phyloP scores from a whole-genome alignment of 2,797 vertebrate species.

The Eutrigla gurnardus region DNA sequence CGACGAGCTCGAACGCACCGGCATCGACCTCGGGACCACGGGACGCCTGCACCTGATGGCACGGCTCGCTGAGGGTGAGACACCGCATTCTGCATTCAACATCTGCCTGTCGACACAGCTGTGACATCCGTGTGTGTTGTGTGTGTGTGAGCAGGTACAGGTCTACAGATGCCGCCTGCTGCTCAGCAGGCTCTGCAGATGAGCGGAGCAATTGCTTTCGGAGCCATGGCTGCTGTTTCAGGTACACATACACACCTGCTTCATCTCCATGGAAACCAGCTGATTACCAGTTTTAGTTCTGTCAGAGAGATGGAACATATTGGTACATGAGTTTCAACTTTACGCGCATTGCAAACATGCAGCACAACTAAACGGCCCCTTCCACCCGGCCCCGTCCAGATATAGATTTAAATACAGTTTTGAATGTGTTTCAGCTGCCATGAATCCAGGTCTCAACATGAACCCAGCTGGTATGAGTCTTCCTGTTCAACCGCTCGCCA shows the following conservation, averaged over 20 bases:
- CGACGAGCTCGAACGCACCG: constrained; percentile 94
- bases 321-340: no score
- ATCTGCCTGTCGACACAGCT: background rate
- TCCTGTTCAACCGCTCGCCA: constrained; percentile 92
- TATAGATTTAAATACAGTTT: background rate
- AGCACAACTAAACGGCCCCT: no score
- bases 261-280: no score
- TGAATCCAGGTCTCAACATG: constrained; percentile 77
- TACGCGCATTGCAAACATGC: no score
- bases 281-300: no score
- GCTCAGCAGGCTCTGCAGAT: constrained; percentile 97
- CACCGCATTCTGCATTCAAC: no score
- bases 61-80: constrained; percentile 91
- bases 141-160: constrained; percentile 85
- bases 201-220: constrained; percentile 94
- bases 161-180: constrained; percentile 94
- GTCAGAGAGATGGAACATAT: no score
- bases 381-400: no score
- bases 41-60: constrained; percentile 97
- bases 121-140: background rate
- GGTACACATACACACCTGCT: constrained; percentile 18
- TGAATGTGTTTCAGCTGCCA: constrained; percentile 80
- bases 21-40: constrained; percentile 95
- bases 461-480: constrained; percentile 72
- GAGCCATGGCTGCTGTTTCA: constrained; percentile 90